Conservation (phyloP, 2,113 vertebrate species). For the Trichomycterus rosablanca region DNA sequence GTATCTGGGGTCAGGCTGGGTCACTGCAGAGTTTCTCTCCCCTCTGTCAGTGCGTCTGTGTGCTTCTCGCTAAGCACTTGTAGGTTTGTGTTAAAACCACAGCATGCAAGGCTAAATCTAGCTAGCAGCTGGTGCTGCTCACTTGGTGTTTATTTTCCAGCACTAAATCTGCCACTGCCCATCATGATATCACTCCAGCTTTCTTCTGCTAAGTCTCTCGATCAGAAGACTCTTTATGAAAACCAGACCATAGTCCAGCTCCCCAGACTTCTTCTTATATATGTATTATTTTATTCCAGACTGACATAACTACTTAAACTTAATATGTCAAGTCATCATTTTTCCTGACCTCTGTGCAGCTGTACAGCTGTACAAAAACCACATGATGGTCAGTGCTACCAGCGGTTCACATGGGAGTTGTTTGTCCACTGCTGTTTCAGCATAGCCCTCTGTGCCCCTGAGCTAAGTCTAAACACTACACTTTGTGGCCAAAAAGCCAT, state of each 20-base stretch:
- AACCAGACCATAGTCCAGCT: slow-evolving; percentile 53
- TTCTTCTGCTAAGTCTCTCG: slow-evolving; percentile 59
- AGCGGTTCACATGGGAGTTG: slow-evolving; percentile 62
- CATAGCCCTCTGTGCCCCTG: slow-evolving; percentile 59
- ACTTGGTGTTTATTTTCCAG: slow-evolving; percentile 64
- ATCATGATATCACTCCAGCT: slow-evolving; percentile 63
- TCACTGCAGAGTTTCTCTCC: slow-evolving; percentile 61
- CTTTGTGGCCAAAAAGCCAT: slow-evolving; percentile 70
- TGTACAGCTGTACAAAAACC: slow-evolving; percentile 12
- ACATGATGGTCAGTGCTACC: slow-evolving; percentile 36
- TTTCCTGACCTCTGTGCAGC: slow-evolving; percentile 22
- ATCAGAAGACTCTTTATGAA: too few relatives aligned
- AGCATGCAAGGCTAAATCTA: slow-evolving; percentile 66
- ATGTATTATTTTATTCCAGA: slow-evolving; percentile 8
- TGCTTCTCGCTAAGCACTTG: slow-evolving; percentile 53
- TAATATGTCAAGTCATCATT: slow-evolving; percentile 29
- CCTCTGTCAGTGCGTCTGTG: slow-evolving; percentile 35
- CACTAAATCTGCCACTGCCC: slow-evolving; percentile 62
- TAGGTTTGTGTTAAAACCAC: slow-evolving; percentile 67
- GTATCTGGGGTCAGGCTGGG: slow-evolving; percentile 69
- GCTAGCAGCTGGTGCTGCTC: slow-evolving; percentile 72
- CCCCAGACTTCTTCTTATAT: slow-evolving; percentile 29
- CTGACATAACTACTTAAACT: too few relatives aligned
- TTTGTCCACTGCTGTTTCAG: slow-evolving; percentile 70
- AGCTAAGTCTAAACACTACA: slow-evolving; percentile 69